These are phyloP conservation scores for Tympanuchus pallidicinctus DNA, from an alignment of 2,113 vertebrate genomes.

Conservation along the genomic window DNA sequence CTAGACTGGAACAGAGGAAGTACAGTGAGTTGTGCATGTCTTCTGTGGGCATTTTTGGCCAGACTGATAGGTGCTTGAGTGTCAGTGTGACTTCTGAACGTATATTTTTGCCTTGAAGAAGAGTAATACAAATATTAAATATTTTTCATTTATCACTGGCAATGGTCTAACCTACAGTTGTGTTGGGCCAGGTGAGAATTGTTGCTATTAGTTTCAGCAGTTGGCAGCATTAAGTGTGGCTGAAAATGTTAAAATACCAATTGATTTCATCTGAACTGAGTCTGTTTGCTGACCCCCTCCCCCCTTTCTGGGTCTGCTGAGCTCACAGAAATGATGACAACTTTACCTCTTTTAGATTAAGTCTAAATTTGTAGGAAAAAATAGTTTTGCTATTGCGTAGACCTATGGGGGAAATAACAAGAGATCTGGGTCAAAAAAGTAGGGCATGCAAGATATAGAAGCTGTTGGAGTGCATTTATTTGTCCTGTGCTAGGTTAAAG, in stretches of 20 bases:
- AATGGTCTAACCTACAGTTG: neutral
- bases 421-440: constrained; percentile 68
- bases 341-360: constrained; percentile 15
- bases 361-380: constrained; percentile 40
- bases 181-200: neutral
- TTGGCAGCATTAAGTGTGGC: neutral
- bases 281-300: neutral
- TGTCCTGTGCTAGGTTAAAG: constrained; percentile 62
- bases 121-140: neutral
- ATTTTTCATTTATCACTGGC: constrained; percentile 16
- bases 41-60: neutral
- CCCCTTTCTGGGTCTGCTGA: neutral
- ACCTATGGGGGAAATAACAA: constrained; percentile 18
- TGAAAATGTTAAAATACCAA: neutral
- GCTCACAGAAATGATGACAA: neutral
- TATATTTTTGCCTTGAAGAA: constrained; percentile 18
- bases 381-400: constrained; percentile 28
- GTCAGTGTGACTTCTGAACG: constrained; percentile 41
- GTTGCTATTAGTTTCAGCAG: neutral
- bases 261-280: neutral
- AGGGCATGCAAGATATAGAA: constrained; percentile 50
- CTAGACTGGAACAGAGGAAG: neutral
- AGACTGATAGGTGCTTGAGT: neutral
- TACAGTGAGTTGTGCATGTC: constrained; percentile 13
- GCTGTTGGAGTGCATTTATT: constrained; percentile 62